These are phyloP conservation scores for Acronicta aceris DNA, from an alignment of 2,888 invertebrate species.

Conservation along the genomic window DNA sequence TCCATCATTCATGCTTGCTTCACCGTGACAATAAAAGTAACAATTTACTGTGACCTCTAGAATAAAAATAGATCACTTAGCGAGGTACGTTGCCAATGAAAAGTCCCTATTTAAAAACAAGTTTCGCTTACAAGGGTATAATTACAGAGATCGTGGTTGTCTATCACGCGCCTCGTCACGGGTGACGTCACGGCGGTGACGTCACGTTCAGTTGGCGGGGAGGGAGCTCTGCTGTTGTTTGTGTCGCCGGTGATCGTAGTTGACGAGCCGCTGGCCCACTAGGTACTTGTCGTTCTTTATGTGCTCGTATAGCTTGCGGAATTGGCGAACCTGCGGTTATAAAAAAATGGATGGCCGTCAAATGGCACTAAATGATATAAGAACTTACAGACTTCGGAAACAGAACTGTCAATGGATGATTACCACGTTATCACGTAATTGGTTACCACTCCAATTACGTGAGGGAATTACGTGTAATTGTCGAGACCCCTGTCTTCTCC, in stretches of 20 bases:
- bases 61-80: conserved; percentile 43
- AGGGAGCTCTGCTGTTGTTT: conserved; percentile 82
- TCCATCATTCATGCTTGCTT: conserved; percentile 38
- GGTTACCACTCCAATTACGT: no score
- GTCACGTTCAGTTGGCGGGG: conserved; percentile 68
- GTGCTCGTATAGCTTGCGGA: conserved; percentile 98
- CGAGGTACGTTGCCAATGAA: conserved; percentile 40
- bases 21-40: conserved; percentile 18
- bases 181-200: conserved; percentile 32
- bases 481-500: no score
- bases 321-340: conserved; percentile 94
- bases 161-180: conserved; percentile 48
- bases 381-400: no score
- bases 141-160: conserved; percentile 50
- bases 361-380: no score
- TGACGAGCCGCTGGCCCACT: conserved; percentile 98
- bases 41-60: conserved; percentile 21
- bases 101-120: conserved; percentile 43
- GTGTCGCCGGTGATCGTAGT: conserved; percentile 96
- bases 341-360: no score
- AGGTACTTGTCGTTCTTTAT: conserved; percentile 99
- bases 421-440: no score
- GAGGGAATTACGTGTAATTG: no score
- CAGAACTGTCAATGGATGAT: no score
- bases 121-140: conserved; percentile 56